Evolutionary conservation across 2,888 invertebrate genomes (phyloP).

Genomic region (Spatulosminthurus flaviceps): DNA sequence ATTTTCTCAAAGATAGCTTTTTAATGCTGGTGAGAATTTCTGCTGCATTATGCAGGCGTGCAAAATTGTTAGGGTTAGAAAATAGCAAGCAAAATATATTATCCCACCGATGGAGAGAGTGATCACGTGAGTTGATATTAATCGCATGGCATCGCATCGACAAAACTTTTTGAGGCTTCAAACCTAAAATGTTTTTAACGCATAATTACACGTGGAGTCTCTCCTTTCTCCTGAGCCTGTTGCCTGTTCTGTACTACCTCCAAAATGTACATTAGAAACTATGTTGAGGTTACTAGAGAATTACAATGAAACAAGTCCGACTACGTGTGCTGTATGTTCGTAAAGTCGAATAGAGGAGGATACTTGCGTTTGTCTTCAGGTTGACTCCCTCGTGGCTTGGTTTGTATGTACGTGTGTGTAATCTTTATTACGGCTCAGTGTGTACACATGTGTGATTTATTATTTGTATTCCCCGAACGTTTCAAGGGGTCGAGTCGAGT

Average conservation of each 20-base stretch:
- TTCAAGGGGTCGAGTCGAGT: background rate
- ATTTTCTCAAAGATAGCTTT: too few relatives aligned
- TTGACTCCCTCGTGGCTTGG: background rate
- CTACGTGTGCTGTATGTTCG: too few relatives aligned
- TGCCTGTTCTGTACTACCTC: too few relatives aligned
- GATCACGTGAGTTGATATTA: too few relatives aligned
- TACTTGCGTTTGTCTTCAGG: background rate
- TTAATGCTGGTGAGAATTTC: too few relatives aligned
- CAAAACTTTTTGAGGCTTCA: background rate
- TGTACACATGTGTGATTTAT: background rate
- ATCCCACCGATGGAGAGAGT: background rate
- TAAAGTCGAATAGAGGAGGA: background rate
- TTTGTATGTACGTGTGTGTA: background rate
- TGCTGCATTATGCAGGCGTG: too few relatives aligned
- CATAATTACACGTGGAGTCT: too few relatives aligned
- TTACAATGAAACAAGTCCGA: background rate
- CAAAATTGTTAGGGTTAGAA: background rate
- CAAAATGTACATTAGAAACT: background rate
- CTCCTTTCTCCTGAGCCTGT: background rate
- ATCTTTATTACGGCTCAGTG: background rate
- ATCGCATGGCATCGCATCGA: too few relatives aligned
- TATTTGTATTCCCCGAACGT: background rate
- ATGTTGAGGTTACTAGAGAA: background rate
- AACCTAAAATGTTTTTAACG: too few relatives aligned
- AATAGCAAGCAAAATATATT: background rate